Evolutionary conservation across 2,888 invertebrate genomes (phyloP), one percentile per base, ranked within the genome.

Genomic region (Epiblema foenella): DNA sequence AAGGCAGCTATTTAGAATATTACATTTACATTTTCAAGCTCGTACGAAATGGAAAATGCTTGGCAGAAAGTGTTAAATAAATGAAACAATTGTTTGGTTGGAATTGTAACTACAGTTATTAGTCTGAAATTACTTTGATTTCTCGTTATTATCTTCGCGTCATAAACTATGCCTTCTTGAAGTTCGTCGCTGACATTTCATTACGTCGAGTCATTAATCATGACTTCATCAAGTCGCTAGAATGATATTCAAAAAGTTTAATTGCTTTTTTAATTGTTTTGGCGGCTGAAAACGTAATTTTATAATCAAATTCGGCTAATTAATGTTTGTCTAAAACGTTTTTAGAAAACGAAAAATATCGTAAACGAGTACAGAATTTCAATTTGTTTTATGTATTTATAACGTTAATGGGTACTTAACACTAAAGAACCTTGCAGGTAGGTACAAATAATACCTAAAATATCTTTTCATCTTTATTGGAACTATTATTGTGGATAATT

Each of bases 231-330:
- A 29, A 49, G 63, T 10, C 56, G 56, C 52, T 49, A 51, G 42
- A 67, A 20, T 56, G 18, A 56, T 67, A 67, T 58, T 67, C 20
- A 37, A 51, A 57, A 67, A 58, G 42, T 67, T 49, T 67, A 29
- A 57, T 67, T 58, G 57, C 57, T 58, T 67, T 51, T 7, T 9
- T 17, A 57, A 59, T 57, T 57, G 37, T 58, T 63, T 59, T 29
- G 20, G 46, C 11, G 3, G 46, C 24, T 46, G 46, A 52, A 33
- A 63, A 52, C 29, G 15, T 18, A 51, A 63, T 37, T 33, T 63
- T 63, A 51, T 18, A 37, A 37, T 52, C 17, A 63, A 63, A 63
- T 52, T 39, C 2, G 24, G 52, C 12, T 39, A 63, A 63, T 63
- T 63, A 63, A 63, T 51, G 52, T 20, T 51, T 37, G 1, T 10